phyloP scores from a whole-genome alignment of 2,888 invertebrate genomes.

The Hypena proboscidalis region DNA sequence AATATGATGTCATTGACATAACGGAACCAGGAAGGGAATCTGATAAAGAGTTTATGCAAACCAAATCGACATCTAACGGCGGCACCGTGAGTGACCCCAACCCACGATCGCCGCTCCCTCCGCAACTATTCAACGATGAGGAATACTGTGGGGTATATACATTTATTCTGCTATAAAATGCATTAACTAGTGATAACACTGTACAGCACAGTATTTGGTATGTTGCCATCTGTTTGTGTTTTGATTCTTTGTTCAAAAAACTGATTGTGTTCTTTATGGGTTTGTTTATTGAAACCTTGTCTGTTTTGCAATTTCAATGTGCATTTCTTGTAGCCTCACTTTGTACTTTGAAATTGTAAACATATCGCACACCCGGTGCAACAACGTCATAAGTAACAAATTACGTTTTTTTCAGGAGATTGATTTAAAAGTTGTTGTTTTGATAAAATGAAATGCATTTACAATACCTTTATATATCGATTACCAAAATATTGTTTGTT shows the following conservation, averaged over 20 bases:
- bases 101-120: slow-evolving; percentile 93
- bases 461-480: too few relatives aligned
- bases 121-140: slow-evolving; percentile 97
- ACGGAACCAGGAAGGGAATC: slow-evolving; percentile 96
- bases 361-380: too few relatives aligned
- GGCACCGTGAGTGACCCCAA: slow-evolving; percentile 90
- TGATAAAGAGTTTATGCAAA: slow-evolving; percentile 96
- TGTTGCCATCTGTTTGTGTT: slow-evolving; percentile 42
- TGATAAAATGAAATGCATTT: too few relatives aligned
- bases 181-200: slow-evolving; percentile 4
- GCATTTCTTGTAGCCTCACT: not conserved
- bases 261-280: slow-evolving; percentile 10
- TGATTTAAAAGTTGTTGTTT: too few relatives aligned
- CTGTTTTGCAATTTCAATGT: slow-evolving; percentile 9
- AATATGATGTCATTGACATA: slow-evolving; percentile 96
- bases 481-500: too few relatives aligned
- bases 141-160: slow-evolving; percentile 93
- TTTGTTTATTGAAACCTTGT: slow-evolving; percentile 16
- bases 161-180: slow-evolving; percentile 6
- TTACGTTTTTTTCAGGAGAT: too few relatives aligned
- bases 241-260: slow-evolving; percentile 29
- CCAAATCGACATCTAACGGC: slow-evolving; percentile 91
- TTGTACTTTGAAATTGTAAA: slow-evolving; percentile 11
- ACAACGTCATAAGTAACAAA: too few relatives aligned
- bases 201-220: slow-evolving; percentile 36